phyloP scores from a whole-genome alignment of 1,140 invertebrate species.

The Hyphantria cunea region DNA sequence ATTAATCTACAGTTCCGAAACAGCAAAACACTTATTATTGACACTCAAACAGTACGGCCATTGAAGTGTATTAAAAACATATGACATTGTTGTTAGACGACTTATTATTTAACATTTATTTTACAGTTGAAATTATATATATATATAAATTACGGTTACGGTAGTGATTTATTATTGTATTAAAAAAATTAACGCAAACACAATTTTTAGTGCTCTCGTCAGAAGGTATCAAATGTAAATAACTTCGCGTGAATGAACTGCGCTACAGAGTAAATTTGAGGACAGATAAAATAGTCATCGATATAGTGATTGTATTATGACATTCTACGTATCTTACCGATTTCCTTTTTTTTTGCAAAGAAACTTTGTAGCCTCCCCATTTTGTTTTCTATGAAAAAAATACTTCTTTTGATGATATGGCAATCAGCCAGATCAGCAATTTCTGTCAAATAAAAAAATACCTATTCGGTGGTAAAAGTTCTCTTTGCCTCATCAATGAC shows the following conservation, averaged over 20 bases:
- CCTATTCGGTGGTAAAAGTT: too few species aligned
- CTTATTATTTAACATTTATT: constrained; percentile 12
- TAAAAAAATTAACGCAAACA: too few species aligned
- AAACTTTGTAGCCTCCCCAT: too few species aligned
- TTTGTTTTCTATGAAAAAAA: too few species aligned
- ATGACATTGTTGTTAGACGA: constrained; percentile 51
- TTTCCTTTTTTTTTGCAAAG: too few species aligned
- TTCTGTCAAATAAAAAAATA: too few species aligned
- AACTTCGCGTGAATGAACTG: constrained; percentile 23
- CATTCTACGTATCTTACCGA: too few species aligned
- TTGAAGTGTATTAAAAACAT: constrained; percentile 57
- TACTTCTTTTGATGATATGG: too few species aligned
- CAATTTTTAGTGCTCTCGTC: constrained; percentile 16
- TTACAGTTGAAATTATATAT: neutral
- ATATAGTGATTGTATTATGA: too few species aligned
- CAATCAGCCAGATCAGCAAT: too few species aligned
- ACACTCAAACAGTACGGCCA: constrained; percentile 61
- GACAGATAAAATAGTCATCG: constrained; percentile 7
- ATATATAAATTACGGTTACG: neutral
- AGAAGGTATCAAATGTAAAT: constrained; percentile 11
- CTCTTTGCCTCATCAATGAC: too few species aligned
- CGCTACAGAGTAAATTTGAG: constrained; percentile 1
- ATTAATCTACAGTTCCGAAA: constrained; percentile 57
- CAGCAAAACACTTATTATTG: constrained; percentile 62
- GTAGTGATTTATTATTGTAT: too few species aligned